phyloP scores from a whole-genome alignment of 1,140 invertebrate genomes.

The Nylanderia fulva region DNA sequence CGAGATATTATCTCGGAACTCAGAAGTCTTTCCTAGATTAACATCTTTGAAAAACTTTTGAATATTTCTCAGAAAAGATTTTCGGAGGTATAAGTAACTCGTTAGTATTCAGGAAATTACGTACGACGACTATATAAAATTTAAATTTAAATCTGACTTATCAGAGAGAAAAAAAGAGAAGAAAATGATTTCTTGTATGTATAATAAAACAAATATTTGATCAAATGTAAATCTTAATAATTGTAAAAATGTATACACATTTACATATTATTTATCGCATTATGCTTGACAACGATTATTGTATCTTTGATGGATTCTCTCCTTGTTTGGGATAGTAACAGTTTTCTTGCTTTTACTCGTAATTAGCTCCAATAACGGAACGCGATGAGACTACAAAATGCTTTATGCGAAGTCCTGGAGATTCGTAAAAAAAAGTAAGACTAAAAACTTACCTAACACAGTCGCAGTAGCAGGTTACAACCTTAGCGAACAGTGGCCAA shows the following conservation, averaged over 20 bases:
- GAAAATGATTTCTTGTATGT: no score
- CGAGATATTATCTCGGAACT: background rate
- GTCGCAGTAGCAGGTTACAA: slow-evolving; percentile 47
- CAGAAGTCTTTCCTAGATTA: slow-evolving; percentile 26
- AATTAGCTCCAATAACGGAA: background rate
- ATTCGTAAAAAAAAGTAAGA: slow-evolving; percentile 17
- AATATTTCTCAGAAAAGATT: slow-evolving; percentile 21
- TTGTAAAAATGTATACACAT: background rate
- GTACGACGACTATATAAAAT: background rate
- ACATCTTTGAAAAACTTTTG: slow-evolving; percentile 39
- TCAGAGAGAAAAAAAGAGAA: background rate
- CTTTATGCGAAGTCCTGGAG: background rate
- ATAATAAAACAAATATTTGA: no score
- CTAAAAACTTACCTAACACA: slow-evolving; percentile 26
- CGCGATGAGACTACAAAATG: slow-evolving; percentile 4
- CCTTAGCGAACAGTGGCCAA: background rate
- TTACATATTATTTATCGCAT: background rate
- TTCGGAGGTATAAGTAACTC: background rate
- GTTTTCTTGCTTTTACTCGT: background rate
- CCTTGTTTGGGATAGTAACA: background rate
- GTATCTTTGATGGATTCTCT: background rate
- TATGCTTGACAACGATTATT: background rate
- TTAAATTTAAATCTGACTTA: slow-evolving; percentile 15
- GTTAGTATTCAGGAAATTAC: slow-evolving; percentile 57
- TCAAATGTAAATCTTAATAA: background rate